phyloP scores from a whole-genome alignment of 2,888 invertebrate genomes.

The Marasmarcha lunaedactyla region DNA sequence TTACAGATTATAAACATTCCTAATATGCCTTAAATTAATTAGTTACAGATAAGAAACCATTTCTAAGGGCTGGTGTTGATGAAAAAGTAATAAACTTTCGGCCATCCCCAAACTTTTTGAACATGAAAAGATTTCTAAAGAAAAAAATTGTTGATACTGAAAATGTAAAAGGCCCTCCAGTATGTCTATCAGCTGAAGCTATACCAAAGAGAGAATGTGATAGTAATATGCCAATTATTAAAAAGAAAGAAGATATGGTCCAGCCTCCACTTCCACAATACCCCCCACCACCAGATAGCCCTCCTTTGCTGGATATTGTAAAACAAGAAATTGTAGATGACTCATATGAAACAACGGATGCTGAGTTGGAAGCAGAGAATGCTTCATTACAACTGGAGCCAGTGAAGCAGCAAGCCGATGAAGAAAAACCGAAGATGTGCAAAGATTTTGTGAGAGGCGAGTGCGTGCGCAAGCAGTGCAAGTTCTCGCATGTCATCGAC shows the following conservation, averaged over 20 bases:
- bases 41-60: too few species aligned
- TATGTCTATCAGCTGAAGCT: neutral
- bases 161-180: neutral
- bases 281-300: conserved; percentile 4
- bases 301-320: conserved; percentile 1
- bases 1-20: too few species aligned
- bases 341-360: conserved; percentile 8
- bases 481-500: conserved; percentile 21
- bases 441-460: conserved; percentile 25
- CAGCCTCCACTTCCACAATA: conserved; percentile 17
- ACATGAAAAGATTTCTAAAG: neutral
- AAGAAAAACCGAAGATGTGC: conserved; percentile 14
- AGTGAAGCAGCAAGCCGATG: neutral
- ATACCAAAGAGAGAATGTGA: neutral
- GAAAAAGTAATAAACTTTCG: neutral
- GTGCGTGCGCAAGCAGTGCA: conserved; percentile 21
- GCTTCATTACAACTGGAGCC: neutral
- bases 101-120: neutral
- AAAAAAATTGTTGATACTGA: neutral
- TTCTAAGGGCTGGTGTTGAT: neutral
- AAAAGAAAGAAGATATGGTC: neutral
- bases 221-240: neutral
- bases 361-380: neutral
- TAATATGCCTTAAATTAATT: too few species aligned
- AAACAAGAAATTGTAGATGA: conserved; percentile 17